Base-by-base conservation (phyloP, 1,140 invertebrate species). In the Apis mellifera region DNA sequence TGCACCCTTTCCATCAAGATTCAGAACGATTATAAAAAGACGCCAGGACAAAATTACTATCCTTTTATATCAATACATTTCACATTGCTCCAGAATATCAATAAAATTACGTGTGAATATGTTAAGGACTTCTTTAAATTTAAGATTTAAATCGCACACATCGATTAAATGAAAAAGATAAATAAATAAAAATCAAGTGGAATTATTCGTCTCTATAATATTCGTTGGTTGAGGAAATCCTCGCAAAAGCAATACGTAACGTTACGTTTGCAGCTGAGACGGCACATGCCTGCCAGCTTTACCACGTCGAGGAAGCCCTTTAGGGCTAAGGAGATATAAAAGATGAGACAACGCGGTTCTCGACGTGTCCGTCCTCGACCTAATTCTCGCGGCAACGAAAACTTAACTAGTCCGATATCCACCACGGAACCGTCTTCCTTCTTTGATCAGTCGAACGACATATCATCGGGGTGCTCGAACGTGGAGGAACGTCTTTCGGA, bases 331-430 rank as follows among this genome's bases (percentile, higher is more conserved):
- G 54, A 68, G 70, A 82, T 68, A 84, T 83, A 86, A 90, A 81
- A 85, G 73, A 92, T 92, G 92, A 90, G 91, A 82, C 91, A 92
- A 85, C 88, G 86, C 78, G 81, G 89, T 21, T 90, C 89, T 71
- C 76, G 86, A 73, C 86, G 86, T 60, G 82, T 82, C 55, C 90
- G 87, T 81, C 86, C 89, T 88, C 90, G 90, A 89, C 83, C 87
- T 65, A 85, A 89, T 90, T 92, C 90, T 76, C 89, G 84, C 62
- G 86, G 82, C 72, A 89, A 92, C 73, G 86, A 89, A 71, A 89
- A 74, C 86, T 85, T 89, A 71, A 80, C 86, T 54, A 87, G 86
- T 64, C 78, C 89, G 68, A 81, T 89, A 70, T 87, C 82, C 73
- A 86, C 83, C 83, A 87, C 88, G 82, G 88, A 90, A 64, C 77